phyloP scores from a whole-genome alignment of 1,140 invertebrate species.

The Pogonomyrmex barbatus region DNA sequence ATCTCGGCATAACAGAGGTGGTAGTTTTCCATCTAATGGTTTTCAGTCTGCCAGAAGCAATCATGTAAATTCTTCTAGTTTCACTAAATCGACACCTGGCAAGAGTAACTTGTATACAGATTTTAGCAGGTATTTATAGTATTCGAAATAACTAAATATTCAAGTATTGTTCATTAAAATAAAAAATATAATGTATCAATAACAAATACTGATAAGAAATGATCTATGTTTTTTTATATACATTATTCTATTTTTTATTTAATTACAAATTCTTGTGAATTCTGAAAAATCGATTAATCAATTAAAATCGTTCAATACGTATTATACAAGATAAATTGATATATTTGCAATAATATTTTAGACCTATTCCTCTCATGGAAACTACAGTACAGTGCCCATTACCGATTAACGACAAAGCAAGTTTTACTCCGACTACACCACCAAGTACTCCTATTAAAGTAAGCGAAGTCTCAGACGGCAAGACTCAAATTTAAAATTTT shows the following conservation, averaged over 20 bases:
- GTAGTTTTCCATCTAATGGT: not conserved
- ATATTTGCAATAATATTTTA: constrained; percentile 36
- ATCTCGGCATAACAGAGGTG: not conserved
- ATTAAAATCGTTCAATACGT: not conserved
- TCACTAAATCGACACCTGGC: constrained; percentile 1
- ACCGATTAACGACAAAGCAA: constrained; percentile 37
- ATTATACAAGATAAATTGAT: not conserved
- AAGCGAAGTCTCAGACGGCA: not conserved
- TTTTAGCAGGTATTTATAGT: constrained; percentile 48
- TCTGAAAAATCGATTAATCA: not conserved
- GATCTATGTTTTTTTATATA: constrained; percentile 5
- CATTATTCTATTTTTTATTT: not conserved
- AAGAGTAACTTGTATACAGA: constrained; percentile 41
- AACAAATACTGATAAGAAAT: not conserved
- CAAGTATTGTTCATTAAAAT: not conserved
- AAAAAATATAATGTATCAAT: not conserved
- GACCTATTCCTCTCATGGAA: constrained; percentile 38
- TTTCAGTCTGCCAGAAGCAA: not conserved
- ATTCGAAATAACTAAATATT: not conserved
- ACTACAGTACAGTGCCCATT: constrained; percentile 5
- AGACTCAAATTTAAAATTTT: not conserved
- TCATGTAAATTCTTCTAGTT: not conserved
- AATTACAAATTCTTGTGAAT: not conserved
- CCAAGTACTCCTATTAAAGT: constrained; percentile 64
- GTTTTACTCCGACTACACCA: not conserved